Evolutionary conservation across 2,113 vertebrate genomes (phyloP).

Genomic region (Rhipidura dahli): DNA sequence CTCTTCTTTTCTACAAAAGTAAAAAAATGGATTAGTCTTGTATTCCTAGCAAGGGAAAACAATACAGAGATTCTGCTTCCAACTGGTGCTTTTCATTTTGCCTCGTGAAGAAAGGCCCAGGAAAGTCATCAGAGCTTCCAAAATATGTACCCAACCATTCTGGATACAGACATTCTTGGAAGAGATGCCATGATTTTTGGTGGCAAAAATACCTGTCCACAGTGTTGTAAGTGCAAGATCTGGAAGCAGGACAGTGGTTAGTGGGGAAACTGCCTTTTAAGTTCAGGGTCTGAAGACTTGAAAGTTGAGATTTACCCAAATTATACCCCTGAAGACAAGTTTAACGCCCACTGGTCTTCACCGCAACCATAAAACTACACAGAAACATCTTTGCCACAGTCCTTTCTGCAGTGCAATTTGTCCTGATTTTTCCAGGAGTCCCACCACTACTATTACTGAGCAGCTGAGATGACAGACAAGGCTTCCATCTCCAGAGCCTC

Average conservation of each 20-base stretch:
- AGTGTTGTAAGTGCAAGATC: not conserved
- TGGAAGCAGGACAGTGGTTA: not conserved
- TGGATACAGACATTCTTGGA: not conserved
- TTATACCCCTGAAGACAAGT: constrained; percentile 28
- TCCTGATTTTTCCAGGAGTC: constrained; percentile 31
- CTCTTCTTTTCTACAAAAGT: not conserved
- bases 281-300: not conserved
- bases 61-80: not conserved
- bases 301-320: constrained; percentile 44
- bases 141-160: not conserved
- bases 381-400: not conserved
- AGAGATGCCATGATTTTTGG: not conserved
- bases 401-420: not conserved
- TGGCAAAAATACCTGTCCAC: constrained; percentile 13
- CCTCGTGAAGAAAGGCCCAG: not conserved
- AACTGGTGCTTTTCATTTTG: not conserved
- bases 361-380: constrained; percentile 10
- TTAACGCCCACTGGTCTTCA: not conserved
- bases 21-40: not conserved
- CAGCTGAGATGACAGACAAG: constrained; percentile 58
- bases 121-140: constrained; percentile 3
- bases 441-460: not conserved
- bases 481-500: constrained; percentile 29
- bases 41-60: not conserved
- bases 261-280: not conserved